These are phyloP conservation scores for Oscheius onirici DNA, from an alignment of 2,888 invertebrate genomes.

Conservation along the genomic window DNA sequence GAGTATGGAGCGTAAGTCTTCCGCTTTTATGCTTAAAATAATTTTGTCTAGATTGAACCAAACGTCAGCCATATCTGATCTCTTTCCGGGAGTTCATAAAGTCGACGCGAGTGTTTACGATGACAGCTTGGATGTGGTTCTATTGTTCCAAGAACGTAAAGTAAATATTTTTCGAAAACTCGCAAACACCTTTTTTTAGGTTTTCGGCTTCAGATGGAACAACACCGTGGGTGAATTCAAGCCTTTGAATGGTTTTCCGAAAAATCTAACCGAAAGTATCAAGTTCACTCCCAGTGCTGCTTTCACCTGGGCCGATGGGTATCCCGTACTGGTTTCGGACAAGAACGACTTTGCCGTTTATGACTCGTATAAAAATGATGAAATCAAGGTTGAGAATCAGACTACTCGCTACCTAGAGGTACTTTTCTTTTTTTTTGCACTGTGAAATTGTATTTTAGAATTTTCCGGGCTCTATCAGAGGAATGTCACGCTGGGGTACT, in stretches of 20 bases:
- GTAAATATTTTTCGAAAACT: neutral
- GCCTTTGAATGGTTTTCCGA: neutral
- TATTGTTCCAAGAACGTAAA: neutral
- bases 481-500: neutral
- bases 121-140: neutral
- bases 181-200: neutral
- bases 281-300: conserved; percentile 1
- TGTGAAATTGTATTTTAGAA: neutral
- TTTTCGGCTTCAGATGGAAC: conserved; percentile 4
- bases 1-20: conserved; percentile 8
- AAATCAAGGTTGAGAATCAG: neutral
- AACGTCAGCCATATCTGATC: conserved; percentile 12
- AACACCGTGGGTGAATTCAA: neutral
- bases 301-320: neutral
- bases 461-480: neutral
- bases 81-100: conserved; percentile 5
- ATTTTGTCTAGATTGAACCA: conserved; percentile 5
- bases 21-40: neutral
- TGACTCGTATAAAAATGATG: conserved; percentile 1
- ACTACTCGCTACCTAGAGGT: neutral
- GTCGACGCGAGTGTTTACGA: conserved; percentile 19
- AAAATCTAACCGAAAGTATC: neutral
- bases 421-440: neutral
- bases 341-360: neutral
- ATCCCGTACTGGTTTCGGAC: conserved; percentile 1